Conservation (phyloP, 2,113 vertebrate species). For the Chauna torquata region DNA sequence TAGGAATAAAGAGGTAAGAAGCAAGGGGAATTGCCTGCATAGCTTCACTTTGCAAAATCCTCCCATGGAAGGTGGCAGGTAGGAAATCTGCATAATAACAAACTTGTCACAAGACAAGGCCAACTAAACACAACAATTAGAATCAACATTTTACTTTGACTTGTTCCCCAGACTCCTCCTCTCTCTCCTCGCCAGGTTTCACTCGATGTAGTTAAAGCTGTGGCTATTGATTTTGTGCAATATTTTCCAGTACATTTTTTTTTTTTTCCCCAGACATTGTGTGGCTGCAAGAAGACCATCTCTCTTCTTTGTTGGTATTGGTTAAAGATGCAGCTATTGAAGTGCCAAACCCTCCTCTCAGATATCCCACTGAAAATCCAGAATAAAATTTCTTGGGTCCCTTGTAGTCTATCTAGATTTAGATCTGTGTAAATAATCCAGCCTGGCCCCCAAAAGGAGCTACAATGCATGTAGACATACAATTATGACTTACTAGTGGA, state of each 20-base stretch:
- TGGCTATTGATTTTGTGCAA: not conserved
- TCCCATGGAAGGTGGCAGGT: conserved; percentile 72
- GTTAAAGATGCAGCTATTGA: not conserved
- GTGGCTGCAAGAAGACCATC: not conserved
- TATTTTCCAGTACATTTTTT: not conserved
- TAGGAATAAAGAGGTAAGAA: conserved; percentile 76
- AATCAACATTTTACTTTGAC: conserved; percentile 70
- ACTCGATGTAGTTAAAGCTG: not conserved
- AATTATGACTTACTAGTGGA: not conserved
- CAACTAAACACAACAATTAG: conserved; percentile 65
- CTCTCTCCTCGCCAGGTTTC: not conserved
- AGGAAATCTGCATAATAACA: conserved; percentile 78
- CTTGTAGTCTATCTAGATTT: not conserved
- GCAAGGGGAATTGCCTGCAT: conserved; percentile 73
- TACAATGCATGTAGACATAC: not conserved
- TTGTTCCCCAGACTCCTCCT: conserved; percentile 21
- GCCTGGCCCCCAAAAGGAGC: not conserved
- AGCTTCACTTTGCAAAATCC: conserved; percentile 71
- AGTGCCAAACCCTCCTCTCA: not conserved
- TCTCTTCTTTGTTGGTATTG: not conserved
- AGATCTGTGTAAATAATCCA: not conserved
- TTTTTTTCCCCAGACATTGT: not conserved
- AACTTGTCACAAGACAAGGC: conserved; percentile 74
- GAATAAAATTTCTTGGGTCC: not conserved
- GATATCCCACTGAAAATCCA: not conserved